Conservation (phyloP, 2,888 invertebrate species). For the Lottia gigantea region DNA sequence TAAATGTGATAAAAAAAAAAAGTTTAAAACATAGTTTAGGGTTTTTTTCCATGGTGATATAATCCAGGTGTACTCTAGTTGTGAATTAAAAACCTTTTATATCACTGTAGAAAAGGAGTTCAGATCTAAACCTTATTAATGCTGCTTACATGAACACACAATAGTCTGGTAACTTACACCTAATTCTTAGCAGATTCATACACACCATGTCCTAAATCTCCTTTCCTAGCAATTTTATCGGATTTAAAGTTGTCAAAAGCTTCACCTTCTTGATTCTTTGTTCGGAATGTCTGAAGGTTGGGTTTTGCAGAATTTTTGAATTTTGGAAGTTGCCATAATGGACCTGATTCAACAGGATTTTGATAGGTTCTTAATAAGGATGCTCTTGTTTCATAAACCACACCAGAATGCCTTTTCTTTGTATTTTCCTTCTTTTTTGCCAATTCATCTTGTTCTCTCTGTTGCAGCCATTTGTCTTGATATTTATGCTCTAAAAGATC, state of each 20-base stretch:
- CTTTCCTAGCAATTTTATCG: constrained; percentile 54
- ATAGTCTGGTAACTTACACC: background rate
- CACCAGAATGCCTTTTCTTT: constrained; percentile 49
- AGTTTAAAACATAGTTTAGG: too few species aligned
- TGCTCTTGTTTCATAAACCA: constrained; percentile 61
- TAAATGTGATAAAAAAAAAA: too few species aligned
- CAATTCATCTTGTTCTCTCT: constrained; percentile 47
- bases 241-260: constrained; percentile 48
- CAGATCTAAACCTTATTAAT: too few species aligned
- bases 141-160: too few species aligned
- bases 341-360: constrained; percentile 60
- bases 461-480: constrained; percentile 64
- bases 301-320: constrained; percentile 56
- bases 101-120: too few species aligned
- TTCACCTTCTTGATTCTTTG: constrained; percentile 35
- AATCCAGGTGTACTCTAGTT: too few species aligned
- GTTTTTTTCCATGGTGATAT: too few species aligned
- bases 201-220: constrained; percentile 52
- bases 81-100: too few species aligned
- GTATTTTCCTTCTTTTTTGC: constrained; percentile 48
- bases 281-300: constrained; percentile 57
- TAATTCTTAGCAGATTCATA: constrained; percentile 54
- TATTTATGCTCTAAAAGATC: constrained; percentile 67
- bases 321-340: constrained; percentile 63
- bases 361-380: constrained; percentile 61